These are phyloP conservation scores for Zaprionus taronus DNA, from an alignment of 1,140 invertebrate genomes.

Conservation along the genomic window DNA sequence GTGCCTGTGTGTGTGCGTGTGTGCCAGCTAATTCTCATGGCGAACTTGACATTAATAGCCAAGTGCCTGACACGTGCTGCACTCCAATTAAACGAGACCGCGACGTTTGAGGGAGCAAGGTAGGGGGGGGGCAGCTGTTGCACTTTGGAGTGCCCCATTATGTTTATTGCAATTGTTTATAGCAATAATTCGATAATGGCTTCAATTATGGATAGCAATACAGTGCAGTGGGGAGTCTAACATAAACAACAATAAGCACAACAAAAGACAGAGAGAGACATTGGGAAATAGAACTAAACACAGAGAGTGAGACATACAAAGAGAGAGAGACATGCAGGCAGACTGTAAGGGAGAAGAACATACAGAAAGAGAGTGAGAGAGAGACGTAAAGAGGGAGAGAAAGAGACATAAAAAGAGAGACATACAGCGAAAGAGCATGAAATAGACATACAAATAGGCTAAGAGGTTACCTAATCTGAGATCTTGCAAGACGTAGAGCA, in stretches of 20 bases:
- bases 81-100: constrained; percentile 55
- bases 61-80: constrained; percentile 60
- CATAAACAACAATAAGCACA: background rate
- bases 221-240: background rate
- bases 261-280: background rate
- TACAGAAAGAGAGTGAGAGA: too few relatives aligned
- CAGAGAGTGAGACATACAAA: background rate
- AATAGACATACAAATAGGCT: too few relatives aligned
- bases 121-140: background rate
- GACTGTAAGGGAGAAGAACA: too few relatives aligned
- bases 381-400: too few relatives aligned
- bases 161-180: constrained; percentile 6
- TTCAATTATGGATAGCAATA: constrained; percentile 25
- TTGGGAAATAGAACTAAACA: background rate
- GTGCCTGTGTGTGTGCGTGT: constrained; percentile 18
- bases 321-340: too few relatives aligned
- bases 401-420: too few relatives aligned
- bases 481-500: too few relatives aligned
- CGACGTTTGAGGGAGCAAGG: background rate
- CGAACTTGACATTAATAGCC: constrained; percentile 79
- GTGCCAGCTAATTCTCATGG: constrained; percentile 63
- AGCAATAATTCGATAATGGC: constrained; percentile 16
- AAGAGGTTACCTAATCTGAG: too few relatives aligned
- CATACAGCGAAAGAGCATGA: too few relatives aligned
- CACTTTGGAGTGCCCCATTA: constrained; percentile 29